Evolutionary conservation across 1,140 invertebrate species (phyloP).

Genomic region (Planococcus citri): DNA sequence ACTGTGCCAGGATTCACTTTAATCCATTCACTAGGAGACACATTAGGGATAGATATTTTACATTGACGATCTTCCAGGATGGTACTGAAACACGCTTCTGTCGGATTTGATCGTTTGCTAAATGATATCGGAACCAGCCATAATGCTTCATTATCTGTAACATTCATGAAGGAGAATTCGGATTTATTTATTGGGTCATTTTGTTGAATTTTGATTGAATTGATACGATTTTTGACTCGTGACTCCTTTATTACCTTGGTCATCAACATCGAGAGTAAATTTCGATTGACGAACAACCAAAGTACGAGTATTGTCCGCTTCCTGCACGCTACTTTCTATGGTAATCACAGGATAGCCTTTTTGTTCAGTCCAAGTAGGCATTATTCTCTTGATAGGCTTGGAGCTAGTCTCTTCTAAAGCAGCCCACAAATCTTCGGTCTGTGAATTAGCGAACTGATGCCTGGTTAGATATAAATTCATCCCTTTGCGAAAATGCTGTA

Average conservation of each 20-base stretch:
- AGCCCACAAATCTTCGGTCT: slow-evolving; percentile 89
- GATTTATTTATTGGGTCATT: too few relatives aligned
- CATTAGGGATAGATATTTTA: slow-evolving; percentile 45
- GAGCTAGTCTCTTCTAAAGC: slow-evolving; percentile 77
- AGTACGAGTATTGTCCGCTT: slow-evolving; percentile 44
- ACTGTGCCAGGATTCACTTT: slow-evolving; percentile 75
- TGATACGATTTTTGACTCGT: not conserved
- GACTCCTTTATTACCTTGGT: slow-evolving; percentile 20
- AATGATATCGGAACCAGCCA: slow-evolving; percentile 90
- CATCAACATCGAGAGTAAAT: slow-evolving; percentile 67
- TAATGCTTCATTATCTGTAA: slow-evolving; percentile 37
- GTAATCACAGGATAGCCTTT: slow-evolving; percentile 73
- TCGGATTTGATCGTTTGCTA: slow-evolving; percentile 55
- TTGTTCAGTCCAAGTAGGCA: slow-evolving; percentile 90
- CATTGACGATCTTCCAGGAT: slow-evolving; percentile 48
- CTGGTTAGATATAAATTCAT: slow-evolving; percentile 85
- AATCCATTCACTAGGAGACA: slow-evolving; percentile 64
- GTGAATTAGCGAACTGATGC: slow-evolving; percentile 81
- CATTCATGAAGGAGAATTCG: too few relatives aligned
- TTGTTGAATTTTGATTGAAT: too few relatives aligned
- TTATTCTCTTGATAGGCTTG: slow-evolving; percentile 77
- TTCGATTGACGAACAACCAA: slow-evolving; percentile 68
- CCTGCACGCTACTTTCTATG: slow-evolving; percentile 30
- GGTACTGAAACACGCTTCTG: slow-evolving; percentile 42
- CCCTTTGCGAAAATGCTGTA: slow-evolving; percentile 76